Evolutionary conservation across 2,888 invertebrate genomes (phyloP).

Genomic region (Petrolisthes cinctipes): DNA sequence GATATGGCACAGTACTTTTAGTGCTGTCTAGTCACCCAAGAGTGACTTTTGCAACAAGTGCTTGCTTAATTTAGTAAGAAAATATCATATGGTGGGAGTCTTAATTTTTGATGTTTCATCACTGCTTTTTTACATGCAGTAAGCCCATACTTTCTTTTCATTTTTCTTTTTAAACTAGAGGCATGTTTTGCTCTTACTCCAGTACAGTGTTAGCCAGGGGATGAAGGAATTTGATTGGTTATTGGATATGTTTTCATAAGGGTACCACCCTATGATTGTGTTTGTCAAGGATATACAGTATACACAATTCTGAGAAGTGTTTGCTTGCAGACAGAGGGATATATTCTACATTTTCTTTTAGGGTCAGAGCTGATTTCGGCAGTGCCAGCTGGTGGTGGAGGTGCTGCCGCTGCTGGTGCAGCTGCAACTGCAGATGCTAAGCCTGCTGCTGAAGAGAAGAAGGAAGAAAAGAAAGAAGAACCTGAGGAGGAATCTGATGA

Average conservation of each 20-base stretch:
- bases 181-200: neutral
- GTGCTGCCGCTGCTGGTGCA: constrained; percentile 66
- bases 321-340: neutral
- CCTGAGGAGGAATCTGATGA: constrained; percentile 66
- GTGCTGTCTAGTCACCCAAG: neutral
- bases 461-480: constrained; percentile 66
- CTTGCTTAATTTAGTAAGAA: too few species aligned
- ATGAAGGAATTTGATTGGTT: too few species aligned
- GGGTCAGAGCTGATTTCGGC: constrained; percentile 72
- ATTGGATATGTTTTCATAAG: too few species aligned
- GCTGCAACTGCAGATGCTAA: constrained; percentile 66
- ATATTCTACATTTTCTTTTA: constrained; percentile 62
- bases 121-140: too few species aligned
- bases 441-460: constrained; percentile 66
- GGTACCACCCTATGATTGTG: too few species aligned
- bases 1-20: neutral
- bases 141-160: neutral
- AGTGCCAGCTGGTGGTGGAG: constrained; percentile 70
- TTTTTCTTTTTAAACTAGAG: neutral
- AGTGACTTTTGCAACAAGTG: neutral
- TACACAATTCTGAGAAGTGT: neutral
- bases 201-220: too few species aligned
- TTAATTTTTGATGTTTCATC: too few species aligned
- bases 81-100: too few species aligned
- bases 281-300: too few species aligned